Conservation (phyloP, 2,797 vertebrate species). For the Bovichtus variegatus region DNA sequence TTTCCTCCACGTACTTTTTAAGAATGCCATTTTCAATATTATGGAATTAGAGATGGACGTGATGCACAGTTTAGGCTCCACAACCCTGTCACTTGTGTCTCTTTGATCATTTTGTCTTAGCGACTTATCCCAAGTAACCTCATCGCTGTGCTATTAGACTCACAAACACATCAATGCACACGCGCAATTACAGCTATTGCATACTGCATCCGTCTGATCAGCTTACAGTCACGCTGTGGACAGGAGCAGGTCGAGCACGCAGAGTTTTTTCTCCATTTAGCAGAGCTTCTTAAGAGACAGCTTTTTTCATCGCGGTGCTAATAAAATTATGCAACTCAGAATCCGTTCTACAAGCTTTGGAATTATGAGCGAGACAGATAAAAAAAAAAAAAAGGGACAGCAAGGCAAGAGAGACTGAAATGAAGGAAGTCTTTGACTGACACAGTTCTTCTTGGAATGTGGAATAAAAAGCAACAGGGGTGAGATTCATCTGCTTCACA, state of each 20-base stretch:
- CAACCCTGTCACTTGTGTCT: not conserved
- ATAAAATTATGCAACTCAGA: conserved; percentile 46
- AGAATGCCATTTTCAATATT: not conserved
- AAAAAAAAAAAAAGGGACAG: too few species aligned
- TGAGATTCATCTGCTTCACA: conserved; percentile 16
- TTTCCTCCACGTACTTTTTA: conserved; percentile 7
- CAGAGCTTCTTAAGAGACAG: conserved; percentile 23
- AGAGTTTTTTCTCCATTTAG: conserved; percentile 44
- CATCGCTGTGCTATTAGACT: conserved; percentile 15
- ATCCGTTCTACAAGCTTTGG: conserved; percentile 13
- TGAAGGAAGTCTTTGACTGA: not conserved
- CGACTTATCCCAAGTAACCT: conserved; percentile 26
- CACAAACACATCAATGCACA: conserved; percentile 33
- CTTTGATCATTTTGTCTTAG: conserved; percentile 42
- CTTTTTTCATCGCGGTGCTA: conserved; percentile 43
- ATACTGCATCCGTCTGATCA: conserved; percentile 35
- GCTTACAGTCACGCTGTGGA: conserved; percentile 55
- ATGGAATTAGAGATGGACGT: not conserved
- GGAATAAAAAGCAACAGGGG: conserved; percentile 1
- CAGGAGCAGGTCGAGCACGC: conserved; percentile 54
- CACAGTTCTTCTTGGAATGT: not conserved
- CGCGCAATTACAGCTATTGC: not conserved
- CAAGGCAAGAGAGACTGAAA: not conserved
- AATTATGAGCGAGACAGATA: not conserved
- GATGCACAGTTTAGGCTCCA: not conserved